These are phyloP conservation scores for Leptopilina clavipes DNA, from an alignment of 1,140 invertebrate genomes.

Conservation along the genomic window DNA sequence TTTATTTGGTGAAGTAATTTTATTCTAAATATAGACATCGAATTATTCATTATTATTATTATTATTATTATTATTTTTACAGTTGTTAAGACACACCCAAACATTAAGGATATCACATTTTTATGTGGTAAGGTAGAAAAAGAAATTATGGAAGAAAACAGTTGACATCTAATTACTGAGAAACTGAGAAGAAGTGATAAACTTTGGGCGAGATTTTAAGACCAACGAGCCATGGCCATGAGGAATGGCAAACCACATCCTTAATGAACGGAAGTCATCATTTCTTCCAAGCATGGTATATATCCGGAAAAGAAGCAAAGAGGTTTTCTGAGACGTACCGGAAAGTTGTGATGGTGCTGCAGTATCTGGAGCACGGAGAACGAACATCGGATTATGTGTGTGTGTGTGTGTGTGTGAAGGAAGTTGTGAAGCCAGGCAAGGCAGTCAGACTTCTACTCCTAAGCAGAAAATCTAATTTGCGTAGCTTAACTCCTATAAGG, in stretches of 20 bases:
- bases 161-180: not conserved
- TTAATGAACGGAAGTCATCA: conserved; percentile 23
- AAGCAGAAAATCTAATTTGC: conserved; percentile 56
- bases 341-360: not conserved
- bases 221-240: not conserved
- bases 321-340: conserved; percentile 15
- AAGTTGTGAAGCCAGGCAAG: not conserved
- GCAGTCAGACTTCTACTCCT: conserved; percentile 23
- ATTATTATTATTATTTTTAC: no score
- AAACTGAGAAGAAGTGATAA: conserved; percentile 10
- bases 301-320: conserved; percentile 21
- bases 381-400: conserved; percentile 6
- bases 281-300: not conserved
- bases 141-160: not conserved
- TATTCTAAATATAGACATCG: no score
- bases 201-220: not conserved
- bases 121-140: not conserved
- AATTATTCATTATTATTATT: no score
- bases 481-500: conserved; percentile 47
- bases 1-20: no score
- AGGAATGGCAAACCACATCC: not conserved
- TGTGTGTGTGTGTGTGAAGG: not conserved
- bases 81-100: no score
- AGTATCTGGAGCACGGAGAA: conserved; percentile 12
- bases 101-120: not conserved